Evolutionary conservation across 2,113 vertebrate species (phyloP).

Genomic region (Tiliqua scincoides): DNA sequence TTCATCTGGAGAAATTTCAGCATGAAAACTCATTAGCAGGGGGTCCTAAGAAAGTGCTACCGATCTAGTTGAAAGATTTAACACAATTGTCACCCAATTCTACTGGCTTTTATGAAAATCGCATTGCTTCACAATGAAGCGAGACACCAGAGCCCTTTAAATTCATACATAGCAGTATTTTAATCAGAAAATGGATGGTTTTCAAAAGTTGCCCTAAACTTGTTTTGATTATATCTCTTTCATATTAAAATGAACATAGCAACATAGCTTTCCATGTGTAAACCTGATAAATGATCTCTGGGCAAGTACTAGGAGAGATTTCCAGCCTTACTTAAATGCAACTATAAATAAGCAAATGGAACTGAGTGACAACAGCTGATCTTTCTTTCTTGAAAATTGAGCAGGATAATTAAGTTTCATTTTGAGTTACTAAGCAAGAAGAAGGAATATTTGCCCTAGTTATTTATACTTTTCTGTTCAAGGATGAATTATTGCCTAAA

Average conservation of each 20-base stretch:
- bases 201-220: neutral
- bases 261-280: neutral
- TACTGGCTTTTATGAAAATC: neutral
- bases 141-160: neutral
- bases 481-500: constrained; percentile 34
- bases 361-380: constrained; percentile 12
- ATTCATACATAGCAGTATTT: neutral
- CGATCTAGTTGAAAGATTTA: neutral
- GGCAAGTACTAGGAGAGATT: neutral
- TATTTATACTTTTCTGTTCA: constrained; percentile 38
- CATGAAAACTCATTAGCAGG: constrained; percentile 19
- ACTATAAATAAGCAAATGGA: constrained; percentile 39
- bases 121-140: neutral
- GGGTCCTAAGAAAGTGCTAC: neutral
- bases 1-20: neutral
- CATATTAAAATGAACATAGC: neutral
- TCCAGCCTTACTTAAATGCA: constrained; percentile 23
- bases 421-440: constrained; percentile 35
- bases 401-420: constrained; percentile 34
- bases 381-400: constrained; percentile 19
- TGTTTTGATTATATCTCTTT: neutral
- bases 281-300: constrained; percentile 5
- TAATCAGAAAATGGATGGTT: neutral
- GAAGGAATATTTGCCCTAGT: constrained; percentile 13
- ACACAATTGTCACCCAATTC: constrained; percentile 1